phyloP scores from a whole-genome alignment of 2,113 vertebrate species.

The Prietella phreatophila region DNA sequence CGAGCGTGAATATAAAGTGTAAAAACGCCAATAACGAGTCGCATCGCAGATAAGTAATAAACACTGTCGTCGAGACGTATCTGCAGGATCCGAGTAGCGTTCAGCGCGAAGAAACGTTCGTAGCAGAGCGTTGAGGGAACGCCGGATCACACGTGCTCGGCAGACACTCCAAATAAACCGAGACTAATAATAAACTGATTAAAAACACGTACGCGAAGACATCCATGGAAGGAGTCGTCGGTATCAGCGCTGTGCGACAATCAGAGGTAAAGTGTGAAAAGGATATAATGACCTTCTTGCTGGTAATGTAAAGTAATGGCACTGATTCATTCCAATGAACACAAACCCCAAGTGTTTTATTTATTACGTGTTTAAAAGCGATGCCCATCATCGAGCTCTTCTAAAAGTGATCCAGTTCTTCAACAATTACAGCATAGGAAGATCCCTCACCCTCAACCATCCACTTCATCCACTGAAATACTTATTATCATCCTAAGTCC shows the following conservation, averaged over 20 bases:
- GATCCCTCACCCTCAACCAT: slow-evolving; percentile 44
- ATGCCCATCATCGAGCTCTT: background rate
- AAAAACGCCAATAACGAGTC: background rate
- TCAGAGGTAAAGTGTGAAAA: background rate
- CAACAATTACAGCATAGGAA: slow-evolving; percentile 57
- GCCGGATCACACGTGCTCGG: background rate
- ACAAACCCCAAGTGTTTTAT: background rate
- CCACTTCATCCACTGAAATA: slow-evolving; percentile 63
- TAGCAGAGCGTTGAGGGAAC: background rate
- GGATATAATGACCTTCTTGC: background rate
- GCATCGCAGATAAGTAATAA: background rate
- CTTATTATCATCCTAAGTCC: slow-evolving; percentile 65
- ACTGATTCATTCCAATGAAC: background rate
- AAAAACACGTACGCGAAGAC: background rate
- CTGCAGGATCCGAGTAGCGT: background rate
- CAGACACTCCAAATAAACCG: background rate
- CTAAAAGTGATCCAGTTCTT: slow-evolving; percentile 30
- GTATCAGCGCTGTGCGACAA: background rate
- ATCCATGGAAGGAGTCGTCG: background rate
- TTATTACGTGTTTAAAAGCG: background rate
- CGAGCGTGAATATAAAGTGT: background rate
- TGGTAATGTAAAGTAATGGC: background rate
- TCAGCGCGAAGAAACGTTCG: background rate
- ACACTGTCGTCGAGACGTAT: background rate
- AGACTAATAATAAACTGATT: background rate